Evolutionary conservation across 2,797 vertebrate genomes (phyloP).

Genomic region (Enteromius fasciolatus): DNA sequence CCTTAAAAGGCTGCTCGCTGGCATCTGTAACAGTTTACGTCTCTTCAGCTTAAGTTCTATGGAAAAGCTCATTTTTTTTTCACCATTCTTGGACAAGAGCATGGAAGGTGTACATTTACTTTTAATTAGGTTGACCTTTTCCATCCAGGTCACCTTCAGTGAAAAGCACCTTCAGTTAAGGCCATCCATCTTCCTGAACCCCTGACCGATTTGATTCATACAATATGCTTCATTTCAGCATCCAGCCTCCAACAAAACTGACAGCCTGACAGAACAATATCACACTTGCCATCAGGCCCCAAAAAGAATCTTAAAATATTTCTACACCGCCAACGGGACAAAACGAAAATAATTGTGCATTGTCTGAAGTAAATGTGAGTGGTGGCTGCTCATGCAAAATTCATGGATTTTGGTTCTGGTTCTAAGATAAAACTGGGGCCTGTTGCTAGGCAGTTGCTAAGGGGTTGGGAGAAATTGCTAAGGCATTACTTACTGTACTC

Average conservation of each 20-base stretch:
- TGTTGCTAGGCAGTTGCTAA: not conserved
- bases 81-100: not conserved
- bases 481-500: not conserved
- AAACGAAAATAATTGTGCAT: not conserved
- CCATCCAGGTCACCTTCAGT: constrained; percentile 14
- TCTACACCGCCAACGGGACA: not conserved
- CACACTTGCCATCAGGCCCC: constrained; percentile 6
- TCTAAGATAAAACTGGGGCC: not conserved
- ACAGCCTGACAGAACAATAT: constrained; percentile 22
- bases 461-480: not conserved
- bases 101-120: not conserved
- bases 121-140: constrained; percentile 15
- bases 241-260: not conserved
- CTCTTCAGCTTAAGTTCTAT: not conserved
- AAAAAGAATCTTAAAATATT: constrained; percentile 13
- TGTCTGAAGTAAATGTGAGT: not conserved
- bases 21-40: not conserved
- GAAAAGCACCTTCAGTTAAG: constrained; percentile 15
- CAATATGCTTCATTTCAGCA: constrained; percentile 4
- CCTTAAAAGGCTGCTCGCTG: not conserved
- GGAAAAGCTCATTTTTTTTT: not conserved
- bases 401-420: not conserved
- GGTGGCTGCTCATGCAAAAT: not conserved
- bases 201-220: not conserved
- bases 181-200: constrained; percentile 12